Evolutionary conservation across 1,140 invertebrate genomes (phyloP), one percentile per base, ranked within the genome.

Genomic region (Conus ventricosus): DNA sequence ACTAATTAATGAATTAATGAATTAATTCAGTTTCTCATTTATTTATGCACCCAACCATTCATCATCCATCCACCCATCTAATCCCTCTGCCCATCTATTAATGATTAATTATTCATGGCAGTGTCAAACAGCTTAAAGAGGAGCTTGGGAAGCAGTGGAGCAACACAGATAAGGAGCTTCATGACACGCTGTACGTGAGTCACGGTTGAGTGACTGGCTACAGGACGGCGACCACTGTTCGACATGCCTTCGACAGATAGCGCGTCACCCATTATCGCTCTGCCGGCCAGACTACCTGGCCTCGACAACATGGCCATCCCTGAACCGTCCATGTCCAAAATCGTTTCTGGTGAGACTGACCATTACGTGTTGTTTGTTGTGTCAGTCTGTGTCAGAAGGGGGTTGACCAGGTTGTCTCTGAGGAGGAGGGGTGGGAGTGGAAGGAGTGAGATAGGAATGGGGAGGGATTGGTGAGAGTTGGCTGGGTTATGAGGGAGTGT

Each of bases 171-270:
- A 85, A 11, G 7, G 75, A 78, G n/a, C 53, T 87, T 15, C 85
- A 78, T 15, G 75, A 76, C 85, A 78, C 71, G 15, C 27, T 87
- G 85, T 78, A 87, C n/a, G 75, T 10, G 85, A 78, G 51, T 76
- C 75, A 57, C 39, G 51, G 51, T 53, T 87, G n/a, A 87, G 53
- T 6, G 85, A 87, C 53, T 87, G 85, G 85, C 67, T 76, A 5
- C 53, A 76, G 5, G 85, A 87, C 23, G n/a, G 54, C 6, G 85
- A 87, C 11, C 85, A 87, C 63, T 78, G 54, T 87, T 55, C 23
- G 75, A 54, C 75, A 87, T 87, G 53, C 85, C 85, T 10, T 54
- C 67, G 13, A 78, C 85, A 1, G 75, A 87, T 54, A 8, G 6
- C 1, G 53, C 20, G 25, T 6, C 85, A 6, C 85, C 85, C 75